Evolutionary conservation across 35 echinoderm and acorn worm genomes (phyloP).

Genomic region (Stichopus chloronotus): DNA sequence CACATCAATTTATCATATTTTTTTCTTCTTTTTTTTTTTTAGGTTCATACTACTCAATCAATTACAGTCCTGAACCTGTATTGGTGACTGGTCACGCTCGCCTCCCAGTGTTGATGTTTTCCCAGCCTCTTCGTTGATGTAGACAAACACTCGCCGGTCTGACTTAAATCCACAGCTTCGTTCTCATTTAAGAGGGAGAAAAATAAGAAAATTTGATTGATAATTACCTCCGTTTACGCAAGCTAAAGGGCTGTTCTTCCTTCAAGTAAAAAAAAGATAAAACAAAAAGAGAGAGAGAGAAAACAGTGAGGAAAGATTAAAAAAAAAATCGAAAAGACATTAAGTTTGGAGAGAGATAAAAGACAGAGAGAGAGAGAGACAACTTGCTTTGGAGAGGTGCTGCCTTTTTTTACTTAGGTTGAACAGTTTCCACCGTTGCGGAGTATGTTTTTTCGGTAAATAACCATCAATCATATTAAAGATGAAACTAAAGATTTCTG

Average conservation of each 20-base stretch:
- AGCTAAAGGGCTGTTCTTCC: background rate
- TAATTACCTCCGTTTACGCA: slow-evolving; percentile 19
- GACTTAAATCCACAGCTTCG: background rate
- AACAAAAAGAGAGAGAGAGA: background rate
- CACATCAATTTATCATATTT: slow-evolving; percentile 18
- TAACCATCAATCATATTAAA: background rate
- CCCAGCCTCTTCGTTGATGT: slow-evolving; percentile 1
- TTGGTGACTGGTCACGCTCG: background rate
- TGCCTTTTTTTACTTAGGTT: background rate
- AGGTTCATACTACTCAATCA: background rate
- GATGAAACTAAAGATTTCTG: background rate
- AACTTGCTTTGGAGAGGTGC: background rate
- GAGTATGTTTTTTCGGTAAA: background rate
- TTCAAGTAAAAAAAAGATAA: background rate
- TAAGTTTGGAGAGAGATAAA: background rate
- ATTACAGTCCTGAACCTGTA: background rate
- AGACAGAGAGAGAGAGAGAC: background rate
- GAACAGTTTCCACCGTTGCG: background rate
- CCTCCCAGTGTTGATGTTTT: background rate
- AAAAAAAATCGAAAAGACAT: background rate
- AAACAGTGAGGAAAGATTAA: background rate
- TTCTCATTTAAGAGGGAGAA: background rate
- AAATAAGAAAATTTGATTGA: slow-evolving; percentile 3
- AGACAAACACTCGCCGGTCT: background rate
- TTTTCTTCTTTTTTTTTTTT: background rate